Conservation (phyloP, 2,113 vertebrate species). For the Tenrec ecaudatus region DNA sequence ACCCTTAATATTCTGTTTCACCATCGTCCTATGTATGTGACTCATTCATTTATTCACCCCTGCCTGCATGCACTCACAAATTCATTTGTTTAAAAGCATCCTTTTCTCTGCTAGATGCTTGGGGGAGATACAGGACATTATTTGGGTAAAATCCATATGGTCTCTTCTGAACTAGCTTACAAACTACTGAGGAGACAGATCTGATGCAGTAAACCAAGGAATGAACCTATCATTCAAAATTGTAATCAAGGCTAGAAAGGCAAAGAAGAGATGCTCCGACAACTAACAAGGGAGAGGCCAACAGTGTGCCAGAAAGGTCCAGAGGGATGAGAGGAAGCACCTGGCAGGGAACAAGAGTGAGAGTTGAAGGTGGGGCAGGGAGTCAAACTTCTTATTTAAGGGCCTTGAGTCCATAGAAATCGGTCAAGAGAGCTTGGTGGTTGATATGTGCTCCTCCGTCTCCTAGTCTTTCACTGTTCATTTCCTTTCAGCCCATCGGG, state of each 20-base stretch:
- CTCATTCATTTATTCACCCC: not conserved
- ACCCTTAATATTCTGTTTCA: not conserved
- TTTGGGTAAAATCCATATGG: not conserved
- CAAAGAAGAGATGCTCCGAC: not conserved
- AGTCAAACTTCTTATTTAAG: not conserved
- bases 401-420: not conserved
- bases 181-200: not conserved
- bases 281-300: not conserved
- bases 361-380: not conserved
- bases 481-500: not conserved
- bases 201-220: conserved; percentile 17
- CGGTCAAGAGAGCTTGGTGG: not conserved
- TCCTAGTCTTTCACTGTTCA: not conserved
- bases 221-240: not conserved
- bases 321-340: not conserved
- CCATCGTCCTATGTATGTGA: not conserved
- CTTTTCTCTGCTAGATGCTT: not conserved
- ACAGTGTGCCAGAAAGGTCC: not conserved
- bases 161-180: not conserved
- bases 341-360: too few relatives aligned
- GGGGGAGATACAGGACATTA: not conserved
- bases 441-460: not conserved
- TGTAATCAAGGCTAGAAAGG: not conserved
- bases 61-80: not conserved
- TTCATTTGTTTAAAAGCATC: not conserved